Evolutionary conservation across 2,888 invertebrate genomes (phyloP).

Genomic region (Orthosia gothica): DNA sequence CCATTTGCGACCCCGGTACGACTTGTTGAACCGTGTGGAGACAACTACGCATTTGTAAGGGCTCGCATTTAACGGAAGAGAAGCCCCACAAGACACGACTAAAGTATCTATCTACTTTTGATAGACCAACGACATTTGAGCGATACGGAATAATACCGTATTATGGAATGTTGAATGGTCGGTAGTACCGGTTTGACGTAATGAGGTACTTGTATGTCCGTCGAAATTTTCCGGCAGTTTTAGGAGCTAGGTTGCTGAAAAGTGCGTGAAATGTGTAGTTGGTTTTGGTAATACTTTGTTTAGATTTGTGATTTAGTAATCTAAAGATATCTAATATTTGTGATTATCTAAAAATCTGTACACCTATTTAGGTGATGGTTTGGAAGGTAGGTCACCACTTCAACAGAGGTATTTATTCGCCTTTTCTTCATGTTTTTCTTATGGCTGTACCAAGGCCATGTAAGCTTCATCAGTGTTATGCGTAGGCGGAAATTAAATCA

Average conservation of each 20-base stretch:
- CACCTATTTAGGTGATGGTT: background rate
- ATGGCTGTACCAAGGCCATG: background rate
- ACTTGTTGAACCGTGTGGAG: conserved; percentile 62
- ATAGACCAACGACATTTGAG: conserved; percentile 55
- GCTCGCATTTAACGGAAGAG: conserved; percentile 54
- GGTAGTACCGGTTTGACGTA: conserved; percentile 13
- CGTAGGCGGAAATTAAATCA: conserved; percentile 11
- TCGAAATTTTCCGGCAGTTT: conserved; percentile 13
- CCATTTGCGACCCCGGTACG: conserved; percentile 12
- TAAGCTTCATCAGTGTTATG: background rate
- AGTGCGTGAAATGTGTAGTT: background rate
- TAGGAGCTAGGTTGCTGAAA: background rate
- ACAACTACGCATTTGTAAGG: conserved; percentile 63
- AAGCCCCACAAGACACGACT: conserved; percentile 53
- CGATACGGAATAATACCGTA: conserved; percentile 44
- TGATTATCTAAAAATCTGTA: too few relatives aligned
- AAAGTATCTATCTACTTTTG: conserved; percentile 44
- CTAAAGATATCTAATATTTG: too few relatives aligned
- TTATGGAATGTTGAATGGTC: conserved; percentile 36
- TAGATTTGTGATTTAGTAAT: too few relatives aligned
- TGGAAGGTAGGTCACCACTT: conserved; percentile 2
- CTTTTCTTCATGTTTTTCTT: background rate
- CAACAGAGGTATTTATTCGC: background rate
- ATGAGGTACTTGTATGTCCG: background rate
- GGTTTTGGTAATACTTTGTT: too few relatives aligned